Evolutionary conservation across 1,140 invertebrate genomes (phyloP).

Genomic region (Drosophila lacteicornis): DNA sequence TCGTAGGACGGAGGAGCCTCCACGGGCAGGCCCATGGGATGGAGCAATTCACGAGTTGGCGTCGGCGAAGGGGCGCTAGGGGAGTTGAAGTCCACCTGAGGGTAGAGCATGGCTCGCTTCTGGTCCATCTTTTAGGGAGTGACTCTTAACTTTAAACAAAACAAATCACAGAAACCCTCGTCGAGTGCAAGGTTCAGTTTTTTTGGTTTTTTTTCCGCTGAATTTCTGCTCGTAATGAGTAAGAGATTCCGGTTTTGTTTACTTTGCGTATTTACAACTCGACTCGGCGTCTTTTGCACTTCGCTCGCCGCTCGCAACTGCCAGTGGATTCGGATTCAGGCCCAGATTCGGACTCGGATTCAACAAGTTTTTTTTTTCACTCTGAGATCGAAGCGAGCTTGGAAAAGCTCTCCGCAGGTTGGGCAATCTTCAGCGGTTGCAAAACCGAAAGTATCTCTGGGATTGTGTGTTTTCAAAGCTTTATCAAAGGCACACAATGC

Average conservation of each 20-base stretch:
- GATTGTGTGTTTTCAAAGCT: slow-evolving; percentile 44
- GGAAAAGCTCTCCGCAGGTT: slow-evolving; percentile 52
- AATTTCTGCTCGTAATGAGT: slow-evolving; percentile 34
- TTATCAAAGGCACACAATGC: slow-evolving; percentile 59
- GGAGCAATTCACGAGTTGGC: slow-evolving; percentile 26
- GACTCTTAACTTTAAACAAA: not conserved
- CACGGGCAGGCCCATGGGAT: slow-evolving; percentile 31
- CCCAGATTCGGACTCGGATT: slow-evolving; percentile 23
- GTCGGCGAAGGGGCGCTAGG: slow-evolving; percentile 61
- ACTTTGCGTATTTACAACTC: slow-evolving; percentile 56
- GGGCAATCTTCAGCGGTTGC: slow-evolving; percentile 54
- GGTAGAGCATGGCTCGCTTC: slow-evolving; percentile 82
- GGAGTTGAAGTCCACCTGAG: slow-evolving; percentile 62
- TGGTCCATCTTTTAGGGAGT: slow-evolving; percentile 63
- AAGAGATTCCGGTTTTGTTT: slow-evolving; percentile 62
- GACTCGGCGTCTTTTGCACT: slow-evolving; percentile 33
- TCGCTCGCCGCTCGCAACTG: slow-evolving; percentile 59
- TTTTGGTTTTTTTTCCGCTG: slow-evolving; percentile 6
- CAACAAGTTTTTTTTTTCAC: slow-evolving; percentile 31
- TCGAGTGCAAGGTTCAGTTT: slow-evolving; percentile 61
- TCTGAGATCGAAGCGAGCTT: slow-evolving; percentile 59
- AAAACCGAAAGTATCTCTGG: slow-evolving; percentile 53
- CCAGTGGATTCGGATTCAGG: slow-evolving; percentile 32
- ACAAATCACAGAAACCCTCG: not conserved
- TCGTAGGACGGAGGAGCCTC: slow-evolving; percentile 81